phyloP scores from a whole-genome alignment of 2,888 invertebrate genomes.

The Acheta domesticus region DNA sequence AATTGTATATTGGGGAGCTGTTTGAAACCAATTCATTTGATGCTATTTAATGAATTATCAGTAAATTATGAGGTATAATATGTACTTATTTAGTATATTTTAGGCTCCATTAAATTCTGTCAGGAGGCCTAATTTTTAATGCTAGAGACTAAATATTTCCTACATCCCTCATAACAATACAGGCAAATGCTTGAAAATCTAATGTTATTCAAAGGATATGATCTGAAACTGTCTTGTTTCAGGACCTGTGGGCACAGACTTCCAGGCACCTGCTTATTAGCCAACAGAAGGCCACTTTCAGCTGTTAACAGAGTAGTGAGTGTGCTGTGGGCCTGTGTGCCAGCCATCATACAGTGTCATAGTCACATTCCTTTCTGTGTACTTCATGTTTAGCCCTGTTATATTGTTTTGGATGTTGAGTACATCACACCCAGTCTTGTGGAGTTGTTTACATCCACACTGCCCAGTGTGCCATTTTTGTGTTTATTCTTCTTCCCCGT shows the following conservation, averaged over 20 bases:
- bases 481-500: neutral
- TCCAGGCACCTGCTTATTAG: conserved; percentile 49
- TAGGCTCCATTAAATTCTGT: too few species aligned
- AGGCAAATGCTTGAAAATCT: too few species aligned
- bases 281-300: conserved; percentile 24
- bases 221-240: conserved; percentile 27
- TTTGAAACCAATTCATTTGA: too few species aligned
- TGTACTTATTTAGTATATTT: neutral
- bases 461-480: neutral
- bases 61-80: too few species aligned
- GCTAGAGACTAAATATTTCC: too few species aligned
- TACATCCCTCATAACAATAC: too few species aligned
- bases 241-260: conserved; percentile 46
- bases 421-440: too few species aligned
- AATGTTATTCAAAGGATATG: too few species aligned
- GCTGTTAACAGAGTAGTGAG: conserved; percentile 18
- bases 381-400: neutral
- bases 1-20: too few species aligned
- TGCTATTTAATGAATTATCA: too few species aligned
- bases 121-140: too few species aligned
- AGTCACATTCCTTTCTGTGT: neutral
- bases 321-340: neutral
- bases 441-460: neutral
- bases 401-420: too few species aligned
- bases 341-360: neutral